Base-by-base conservation (phyloP, 2,113 vertebrate species). In the Neolamprologus sp. region DNA sequence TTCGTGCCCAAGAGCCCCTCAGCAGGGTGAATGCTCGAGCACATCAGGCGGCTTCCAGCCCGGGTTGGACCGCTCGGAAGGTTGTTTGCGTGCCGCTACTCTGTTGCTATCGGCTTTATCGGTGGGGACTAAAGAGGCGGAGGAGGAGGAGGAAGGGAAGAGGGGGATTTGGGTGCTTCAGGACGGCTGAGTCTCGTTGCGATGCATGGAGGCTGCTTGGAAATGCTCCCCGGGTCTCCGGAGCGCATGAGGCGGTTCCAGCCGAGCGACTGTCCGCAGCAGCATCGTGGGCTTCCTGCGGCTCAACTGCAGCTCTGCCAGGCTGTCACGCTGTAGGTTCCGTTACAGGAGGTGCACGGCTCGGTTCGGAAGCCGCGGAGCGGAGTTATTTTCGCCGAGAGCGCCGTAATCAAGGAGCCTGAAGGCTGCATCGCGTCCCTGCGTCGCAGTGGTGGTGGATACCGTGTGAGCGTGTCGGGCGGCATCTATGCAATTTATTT, bases 131-230 rank as follows among this genome's bases (percentile, higher is more conserved):
- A 19, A 31, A 63, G 49, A 87, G 83, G 78, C 5, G 42, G 71
- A 75, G 71, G 40, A 26, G 13, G 68, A 42, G 37, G 65, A 75
- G 54, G 58, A 84, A n/a, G 57, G 3, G 81, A 11, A 23, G 81
- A 60, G 55, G 78, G 75, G 80, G 73, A 68, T 68, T 60, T 47
- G 47, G 9, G 73, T 12, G 84, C 63, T 82, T 53, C 49, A 42
- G 86, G 84, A 83, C 84, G 58, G 37, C 42, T 13, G 84, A 68
- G 55, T 40, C 80, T 87, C 87, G 78, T 4, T 82, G 89, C 86
- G 85, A 89, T 90, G 91, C 63, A 53, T 68, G 92, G 89, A 88
- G 58, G 89, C 87, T 91, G 89, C 83, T 73, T 40, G 92, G 94
- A 93, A 33, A 94, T 45, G 91, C 83, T 90, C 73, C 83, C 57